Percentiles rank a stretch among this genome's conserved stretches.
Conservation (phyloP, 2,113 vertebrate genomes). For the Anas platyrhynchos region DNA sequence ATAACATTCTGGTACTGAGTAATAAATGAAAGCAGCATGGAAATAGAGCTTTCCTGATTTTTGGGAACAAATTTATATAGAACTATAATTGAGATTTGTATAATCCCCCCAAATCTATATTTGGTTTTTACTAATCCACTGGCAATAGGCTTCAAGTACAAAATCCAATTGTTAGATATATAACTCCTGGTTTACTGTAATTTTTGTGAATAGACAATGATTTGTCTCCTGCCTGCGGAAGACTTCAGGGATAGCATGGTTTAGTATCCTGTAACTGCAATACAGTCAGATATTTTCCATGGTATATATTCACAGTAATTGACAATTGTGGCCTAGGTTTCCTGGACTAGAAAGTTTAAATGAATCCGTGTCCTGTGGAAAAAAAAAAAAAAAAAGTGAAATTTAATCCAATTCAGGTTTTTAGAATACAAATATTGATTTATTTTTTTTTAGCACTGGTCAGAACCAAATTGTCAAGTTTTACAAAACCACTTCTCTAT, state of each 20-base stretch:
- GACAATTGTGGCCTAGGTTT: neutral
- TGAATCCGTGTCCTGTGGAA: neutral
- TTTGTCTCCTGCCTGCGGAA: neutral
- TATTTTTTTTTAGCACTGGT: neutral
- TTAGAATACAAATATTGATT: neutral
- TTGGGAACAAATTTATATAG: neutral
- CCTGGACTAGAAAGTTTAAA: neutral
- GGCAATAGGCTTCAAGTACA: neutral
- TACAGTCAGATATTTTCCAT: accelerated
- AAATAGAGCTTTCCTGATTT: neutral
- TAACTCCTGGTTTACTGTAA: neutral
- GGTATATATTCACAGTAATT: neutral
- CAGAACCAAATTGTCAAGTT: neutral
- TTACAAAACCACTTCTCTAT: neutral
- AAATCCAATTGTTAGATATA: neutral
- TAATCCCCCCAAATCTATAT: neutral
- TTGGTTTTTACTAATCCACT: neutral
- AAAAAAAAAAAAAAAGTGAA: neutral
- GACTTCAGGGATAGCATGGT: neutral
- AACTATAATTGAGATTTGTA: neutral
- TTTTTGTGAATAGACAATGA: neutral
- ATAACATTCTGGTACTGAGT: neutral
- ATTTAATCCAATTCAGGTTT: neutral
- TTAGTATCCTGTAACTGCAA: neutral
- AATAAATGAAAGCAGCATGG: neutral